Evolutionary conservation across 2,113 vertebrate species (phyloP).

Genomic region (Synchiropus splendidus): DNA sequence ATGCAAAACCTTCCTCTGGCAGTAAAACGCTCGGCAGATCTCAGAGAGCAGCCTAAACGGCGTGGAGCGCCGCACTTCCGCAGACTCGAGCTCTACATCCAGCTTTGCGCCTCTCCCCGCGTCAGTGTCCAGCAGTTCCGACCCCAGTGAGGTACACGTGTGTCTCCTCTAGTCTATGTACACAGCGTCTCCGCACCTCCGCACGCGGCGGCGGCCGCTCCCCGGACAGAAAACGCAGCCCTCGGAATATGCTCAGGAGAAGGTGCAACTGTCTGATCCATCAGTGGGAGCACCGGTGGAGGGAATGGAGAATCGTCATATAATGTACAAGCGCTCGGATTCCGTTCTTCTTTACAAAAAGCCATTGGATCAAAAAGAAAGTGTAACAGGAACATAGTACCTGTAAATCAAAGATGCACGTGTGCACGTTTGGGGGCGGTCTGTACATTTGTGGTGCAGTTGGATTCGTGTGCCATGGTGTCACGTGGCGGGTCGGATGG

Average conservation of each 20-base stretch:
- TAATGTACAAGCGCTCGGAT: slow-evolving; percentile 65
- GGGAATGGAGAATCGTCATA: slow-evolving; percentile 38
- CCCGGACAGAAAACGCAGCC: slow-evolving; percentile 61
- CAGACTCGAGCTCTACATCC: slow-evolving; percentile 51
- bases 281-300: slow-evolving; percentile 64
- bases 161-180: slow-evolving; percentile 43
- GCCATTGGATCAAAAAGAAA: slow-evolving; percentile 41
- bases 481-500: slow-evolving; percentile 52
- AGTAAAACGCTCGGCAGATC: slow-evolving; percentile 51
- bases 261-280: slow-evolving; percentile 67
- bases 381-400: slow-evolving; percentile 57
- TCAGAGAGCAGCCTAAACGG: slow-evolving; percentile 60
- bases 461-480: slow-evolving; percentile 63
- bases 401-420: slow-evolving; percentile 66
- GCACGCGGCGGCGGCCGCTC: slow-evolving; percentile 43
- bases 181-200: slow-evolving; percentile 34
- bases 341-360: slow-evolving; percentile 66
- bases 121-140: slow-evolving; percentile 28
- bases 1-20: slow-evolving; percentile 44
- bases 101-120: slow-evolving; percentile 22
- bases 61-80: slow-evolving; percentile 52
- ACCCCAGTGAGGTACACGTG: slow-evolving; percentile 34
- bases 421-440: slow-evolving; percentile 66
- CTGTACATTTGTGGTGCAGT: slow-evolving; percentile 68
- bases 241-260: slow-evolving; percentile 66